These are phyloP conservation scores for Botia kubotai DNA, from an alignment of 2,797 vertebrate genomes.

Conservation along the genomic window DNA sequence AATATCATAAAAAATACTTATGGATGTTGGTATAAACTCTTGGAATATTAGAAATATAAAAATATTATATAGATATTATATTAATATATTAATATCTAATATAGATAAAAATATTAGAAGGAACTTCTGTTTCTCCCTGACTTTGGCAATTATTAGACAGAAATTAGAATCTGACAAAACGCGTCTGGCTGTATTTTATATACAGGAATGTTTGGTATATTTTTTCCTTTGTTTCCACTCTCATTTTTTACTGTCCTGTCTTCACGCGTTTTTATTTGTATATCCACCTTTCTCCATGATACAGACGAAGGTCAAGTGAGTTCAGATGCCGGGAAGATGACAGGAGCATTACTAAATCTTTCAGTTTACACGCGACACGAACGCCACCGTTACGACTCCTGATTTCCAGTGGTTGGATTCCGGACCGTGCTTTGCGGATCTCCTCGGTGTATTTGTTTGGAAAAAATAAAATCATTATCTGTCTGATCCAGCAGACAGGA, in stretches of 20 bases:
- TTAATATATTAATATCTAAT: too few species aligned
- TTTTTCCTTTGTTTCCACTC: slow-evolving; percentile 22
- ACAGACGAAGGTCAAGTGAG: slow-evolving; percentile 40
- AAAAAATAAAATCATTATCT: slow-evolving; percentile 39
- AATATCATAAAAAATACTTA: too few species aligned
- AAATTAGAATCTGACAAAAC: background rate
- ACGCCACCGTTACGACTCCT: background rate
- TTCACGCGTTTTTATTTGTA: slow-evolving; percentile 29
- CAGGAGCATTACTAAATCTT: slow-evolving; percentile 18
- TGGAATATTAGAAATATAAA: too few species aligned
- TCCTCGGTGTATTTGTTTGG: slow-evolving; percentile 24
- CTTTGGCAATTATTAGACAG: background rate
- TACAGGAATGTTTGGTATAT: background rate
- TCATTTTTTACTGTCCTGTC: slow-evolving; percentile 20
- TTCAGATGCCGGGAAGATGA: slow-evolving; percentile 8
- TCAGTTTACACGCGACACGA: slow-evolving; percentile 16
- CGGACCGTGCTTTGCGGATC: slow-evolving; percentile 6
- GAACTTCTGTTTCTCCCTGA: too few species aligned
- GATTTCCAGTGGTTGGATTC: background rate
- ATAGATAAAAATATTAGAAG: too few species aligned
- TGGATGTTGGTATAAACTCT: too few species aligned
- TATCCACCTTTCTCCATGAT: slow-evolving; percentile 22
- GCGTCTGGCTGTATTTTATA: background rate
- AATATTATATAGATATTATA: too few species aligned
- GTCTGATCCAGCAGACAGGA: slow-evolving; percentile 39